A percentile compares a stretch with the other conserved stretches of the same genome.
phyloP scores from a whole-genome alignment of 2,888 invertebrate species.

The Cepaea hortensis region DNA sequence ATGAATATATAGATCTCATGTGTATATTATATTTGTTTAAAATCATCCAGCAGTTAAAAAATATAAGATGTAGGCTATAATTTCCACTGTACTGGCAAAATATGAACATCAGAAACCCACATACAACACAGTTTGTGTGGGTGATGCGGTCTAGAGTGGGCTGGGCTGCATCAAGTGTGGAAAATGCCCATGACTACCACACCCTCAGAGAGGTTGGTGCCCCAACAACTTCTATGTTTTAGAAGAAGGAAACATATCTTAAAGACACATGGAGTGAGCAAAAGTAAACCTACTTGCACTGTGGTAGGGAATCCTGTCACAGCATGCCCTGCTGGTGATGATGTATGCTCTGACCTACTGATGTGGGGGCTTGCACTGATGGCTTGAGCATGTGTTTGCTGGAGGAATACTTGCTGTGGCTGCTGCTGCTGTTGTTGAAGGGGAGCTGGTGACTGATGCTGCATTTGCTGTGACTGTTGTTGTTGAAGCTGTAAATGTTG shows the following conservation, averaged over 20 bases:
- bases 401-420: not conserved
- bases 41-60: no score
- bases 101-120: not conserved
- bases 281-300: conserved; percentile 11
- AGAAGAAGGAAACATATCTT: not conserved
- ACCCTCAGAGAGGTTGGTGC: no score
- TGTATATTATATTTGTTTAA: no score
- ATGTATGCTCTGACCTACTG: not conserved
- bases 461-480: not conserved
- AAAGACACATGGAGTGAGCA: not conserved
- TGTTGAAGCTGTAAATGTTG: not conserved
- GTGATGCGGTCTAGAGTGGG: no score
- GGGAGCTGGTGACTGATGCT: not conserved
- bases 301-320: not conserved
- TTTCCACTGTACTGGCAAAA: not conserved
- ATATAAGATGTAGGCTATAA: not conserved
- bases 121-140: not conserved
- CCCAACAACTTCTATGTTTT: no score
- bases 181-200: no score
- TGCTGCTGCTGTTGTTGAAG: not conserved
- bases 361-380: conserved; percentile 1
- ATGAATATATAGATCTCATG: no score
- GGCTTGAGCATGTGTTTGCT: not conserved
- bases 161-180: no score
- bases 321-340: not conserved